Percentiles rank a stretch among this genome's conserved stretches.
Evolutionary conservation across 1,140 invertebrate species (phyloP).

Genomic region (Whitmania pigra): DNA sequence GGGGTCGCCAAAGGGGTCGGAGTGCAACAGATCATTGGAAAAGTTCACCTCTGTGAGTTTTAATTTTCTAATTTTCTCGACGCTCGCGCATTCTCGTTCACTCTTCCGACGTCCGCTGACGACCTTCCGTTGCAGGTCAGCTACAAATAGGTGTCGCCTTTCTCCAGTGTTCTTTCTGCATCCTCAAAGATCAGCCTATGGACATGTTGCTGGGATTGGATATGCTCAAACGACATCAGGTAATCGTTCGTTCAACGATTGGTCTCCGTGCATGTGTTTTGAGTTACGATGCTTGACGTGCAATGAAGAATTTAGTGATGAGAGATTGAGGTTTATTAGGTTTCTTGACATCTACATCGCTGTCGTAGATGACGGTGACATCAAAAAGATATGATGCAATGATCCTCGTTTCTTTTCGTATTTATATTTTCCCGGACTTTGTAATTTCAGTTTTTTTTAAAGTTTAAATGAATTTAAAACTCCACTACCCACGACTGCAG

Average conservation of each 20-base stretch:
- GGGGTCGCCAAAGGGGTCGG: constrained; percentile 84
- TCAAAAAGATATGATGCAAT: background rate
- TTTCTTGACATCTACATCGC: too few relatives aligned
- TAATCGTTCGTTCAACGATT: too few relatives aligned
- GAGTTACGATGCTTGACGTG: constrained; percentile 12
- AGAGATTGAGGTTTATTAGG: too few relatives aligned
- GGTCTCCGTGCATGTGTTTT: background rate
- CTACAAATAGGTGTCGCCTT: constrained; percentile 87
- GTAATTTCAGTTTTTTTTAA: background rate
- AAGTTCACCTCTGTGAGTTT: constrained; percentile 73
- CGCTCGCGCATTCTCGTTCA: background rate
- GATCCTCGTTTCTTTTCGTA: constrained; percentile 17
- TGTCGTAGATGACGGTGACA: too few relatives aligned
- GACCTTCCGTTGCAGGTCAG: constrained; percentile 48
- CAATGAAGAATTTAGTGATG: too few relatives aligned
- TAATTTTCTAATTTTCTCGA: too few relatives aligned
- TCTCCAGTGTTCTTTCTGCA: constrained; percentile 87
- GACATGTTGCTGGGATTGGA: constrained; percentile 94
- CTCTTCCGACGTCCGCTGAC: background rate
- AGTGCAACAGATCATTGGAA: constrained; percentile 82
- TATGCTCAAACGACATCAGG: constrained; percentile 79
- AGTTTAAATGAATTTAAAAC: background rate
- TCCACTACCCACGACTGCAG: constrained; percentile 39
- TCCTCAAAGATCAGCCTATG: constrained; percentile 94
- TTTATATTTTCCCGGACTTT: too few relatives aligned